Evolutionary conservation across 1,140 invertebrate species (phyloP).

Genomic region (Chironomus tepperi): DNA sequence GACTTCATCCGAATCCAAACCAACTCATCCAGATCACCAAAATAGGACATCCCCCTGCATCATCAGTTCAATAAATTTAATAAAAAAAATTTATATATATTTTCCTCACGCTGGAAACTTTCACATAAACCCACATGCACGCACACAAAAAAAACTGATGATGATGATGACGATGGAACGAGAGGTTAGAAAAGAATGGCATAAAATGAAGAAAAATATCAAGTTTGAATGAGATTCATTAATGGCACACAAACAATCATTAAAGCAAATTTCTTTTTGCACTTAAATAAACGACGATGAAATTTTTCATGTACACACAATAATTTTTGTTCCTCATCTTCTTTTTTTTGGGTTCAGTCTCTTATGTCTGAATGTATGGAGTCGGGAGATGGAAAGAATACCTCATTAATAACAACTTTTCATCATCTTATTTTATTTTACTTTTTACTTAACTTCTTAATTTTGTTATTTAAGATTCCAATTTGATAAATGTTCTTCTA

Average conservation of each 20-base stretch:
- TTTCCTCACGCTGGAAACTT: too few species aligned
- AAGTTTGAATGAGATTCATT: constrained; percentile 20
- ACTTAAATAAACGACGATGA: neutral
- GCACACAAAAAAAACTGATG: neutral
- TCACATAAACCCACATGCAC: neutral
- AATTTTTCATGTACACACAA: constrained; percentile 16
- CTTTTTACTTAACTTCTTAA: too few species aligned
- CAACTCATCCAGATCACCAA: too few species aligned
- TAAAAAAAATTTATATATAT: too few species aligned
- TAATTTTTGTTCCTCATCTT: neutral
- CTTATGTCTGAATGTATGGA: neutral
- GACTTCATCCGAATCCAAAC: too few species aligned
- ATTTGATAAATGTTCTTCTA: too few species aligned
- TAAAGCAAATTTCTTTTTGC: constrained; percentile 23
- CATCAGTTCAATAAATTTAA: too few species aligned
- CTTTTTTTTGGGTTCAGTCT: neutral
- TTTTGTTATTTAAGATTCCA: too few species aligned
- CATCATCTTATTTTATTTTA: neutral
- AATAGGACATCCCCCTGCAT: too few species aligned
- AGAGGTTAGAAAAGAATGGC: too few species aligned
- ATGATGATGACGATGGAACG: neutral
- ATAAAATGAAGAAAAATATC: constrained; percentile 1
- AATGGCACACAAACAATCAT: constrained; percentile 4
- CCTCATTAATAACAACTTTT: constrained; percentile 18
- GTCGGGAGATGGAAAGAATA: neutral